Conservation (phyloP, 2,113 vertebrate genomes). For the Myrmecobius fasciatus region DNA sequence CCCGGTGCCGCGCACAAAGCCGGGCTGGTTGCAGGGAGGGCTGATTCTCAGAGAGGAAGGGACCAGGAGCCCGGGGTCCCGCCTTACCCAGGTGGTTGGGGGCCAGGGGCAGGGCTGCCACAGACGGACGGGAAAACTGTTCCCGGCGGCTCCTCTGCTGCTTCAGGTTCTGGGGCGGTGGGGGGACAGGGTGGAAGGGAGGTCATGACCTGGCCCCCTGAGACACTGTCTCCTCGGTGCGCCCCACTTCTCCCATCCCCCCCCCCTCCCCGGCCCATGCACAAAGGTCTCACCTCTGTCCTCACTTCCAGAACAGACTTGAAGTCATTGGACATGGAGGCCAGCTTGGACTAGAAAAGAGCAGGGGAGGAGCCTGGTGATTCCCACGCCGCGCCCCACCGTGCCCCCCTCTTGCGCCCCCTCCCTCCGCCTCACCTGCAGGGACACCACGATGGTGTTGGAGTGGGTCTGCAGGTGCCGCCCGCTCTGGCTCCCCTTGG, state of each 20-base stretch:
- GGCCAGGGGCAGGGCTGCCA: constrained; percentile 86
- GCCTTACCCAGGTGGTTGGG: constrained; percentile 91
- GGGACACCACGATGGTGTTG: constrained; percentile 94
- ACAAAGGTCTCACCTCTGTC: constrained; percentile 89
- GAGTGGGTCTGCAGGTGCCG: constrained; percentile 94
- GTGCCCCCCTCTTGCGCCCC: not conserved
- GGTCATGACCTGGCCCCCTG: too few species aligned
- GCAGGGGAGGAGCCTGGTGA: not conserved
- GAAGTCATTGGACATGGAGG: constrained; percentile 96
- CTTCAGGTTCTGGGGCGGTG: constrained; percentile 90
- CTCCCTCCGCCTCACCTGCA: constrained; percentile 86
- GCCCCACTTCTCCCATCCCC: not conserved
- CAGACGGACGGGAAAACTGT: constrained; percentile 91
- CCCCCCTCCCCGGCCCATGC: not conserved
- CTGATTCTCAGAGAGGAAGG: not conserved
- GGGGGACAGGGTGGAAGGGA: not conserved
- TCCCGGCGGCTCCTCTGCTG: constrained; percentile 94
- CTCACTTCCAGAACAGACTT: constrained; percentile 95
- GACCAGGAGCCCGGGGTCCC: not conserved
- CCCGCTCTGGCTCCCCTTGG: constrained; percentile 89
- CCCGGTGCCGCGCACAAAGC: not conserved
- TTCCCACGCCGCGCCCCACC: too few species aligned
- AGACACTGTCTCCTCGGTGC: too few species aligned
- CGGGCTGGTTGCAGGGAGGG: too few species aligned
- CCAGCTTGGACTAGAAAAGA: constrained; percentile 91